Base-by-base conservation (phyloP, 37 sponge, comb jelly and placozoan species). In the Eunapius fragilis region DNA sequence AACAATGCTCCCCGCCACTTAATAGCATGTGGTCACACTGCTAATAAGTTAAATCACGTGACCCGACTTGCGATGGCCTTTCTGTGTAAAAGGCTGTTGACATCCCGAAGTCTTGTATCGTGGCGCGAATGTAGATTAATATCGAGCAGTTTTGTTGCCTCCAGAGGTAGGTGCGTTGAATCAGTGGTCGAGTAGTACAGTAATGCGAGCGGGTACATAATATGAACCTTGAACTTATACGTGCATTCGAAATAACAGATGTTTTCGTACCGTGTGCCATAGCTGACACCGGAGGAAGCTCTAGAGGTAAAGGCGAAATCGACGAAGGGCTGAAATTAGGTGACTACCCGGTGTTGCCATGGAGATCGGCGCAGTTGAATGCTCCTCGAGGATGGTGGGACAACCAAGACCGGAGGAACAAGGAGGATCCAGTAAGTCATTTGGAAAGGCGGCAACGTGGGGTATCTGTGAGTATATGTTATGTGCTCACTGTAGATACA, bases 301-400 rank as follows among this genome's bases (percentile, higher is more conserved):
- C 19, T 10, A 58, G 22, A 58, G 58, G 58, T 58, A 58, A 58
- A 58, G 58, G 58, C 58, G 71, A 77, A 11, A 45, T 84, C 25
- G 87, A 89, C 36, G 79, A 86, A 71, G 94, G 87, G 0, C 68
- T 87, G 0, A 30, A 72, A 7, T 75, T 96, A 13, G 95, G 94
- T 10, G 96, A 94, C 77, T 96, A 94, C 75, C 96, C 96, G 33
- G 79, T 75, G 78, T 76, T 96, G 28, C 95, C 95, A 85, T 89
- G 93, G 89, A 50, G 71, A 36, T 96, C 96, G 41, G 96, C 93
- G 0, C 96, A 96, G 70, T 48, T 73, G 67, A 35, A 80, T 10
- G 45, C 45, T 0, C 96, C 95, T 32, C 24, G 25, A 37, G 96
- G 96, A 11, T 96, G 96, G 95, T 94, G 96, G 96, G 96, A 96